Conservation (phyloP, 2,797 vertebrate genomes). For the Microtus obscurus region DNA sequence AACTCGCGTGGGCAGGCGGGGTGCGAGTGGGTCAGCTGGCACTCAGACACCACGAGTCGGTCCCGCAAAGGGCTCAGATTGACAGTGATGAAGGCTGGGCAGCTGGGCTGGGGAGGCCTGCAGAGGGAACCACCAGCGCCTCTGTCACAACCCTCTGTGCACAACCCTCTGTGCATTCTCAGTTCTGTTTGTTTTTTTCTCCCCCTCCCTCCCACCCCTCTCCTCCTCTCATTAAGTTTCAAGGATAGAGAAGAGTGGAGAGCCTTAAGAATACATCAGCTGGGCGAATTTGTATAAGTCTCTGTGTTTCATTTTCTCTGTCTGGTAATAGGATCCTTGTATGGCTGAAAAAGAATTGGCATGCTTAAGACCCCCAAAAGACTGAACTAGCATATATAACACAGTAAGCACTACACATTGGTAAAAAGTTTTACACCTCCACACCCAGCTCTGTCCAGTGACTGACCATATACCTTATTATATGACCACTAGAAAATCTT, state of each 20-base stretch:
- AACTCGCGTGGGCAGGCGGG: slow-evolving; percentile 80
- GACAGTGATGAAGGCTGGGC: slow-evolving; percentile 82
- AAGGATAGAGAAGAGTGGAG: not conserved
- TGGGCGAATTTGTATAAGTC: not conserved
- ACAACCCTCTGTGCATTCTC: not conserved
- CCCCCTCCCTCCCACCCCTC: not conserved
- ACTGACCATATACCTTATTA: not conserved
- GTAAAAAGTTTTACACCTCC: not conserved
- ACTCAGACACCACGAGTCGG: slow-evolving; percentile 82
- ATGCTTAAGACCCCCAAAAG: not conserved
- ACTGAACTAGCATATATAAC: not conserved
- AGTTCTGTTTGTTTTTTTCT: not conserved
- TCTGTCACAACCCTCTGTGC: too few relatives aligned
- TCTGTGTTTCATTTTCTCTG: slow-evolving; percentile 43
- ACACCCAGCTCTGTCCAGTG: not conserved
- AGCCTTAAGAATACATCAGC: not conserved
- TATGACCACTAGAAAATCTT: not conserved
- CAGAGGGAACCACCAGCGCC: slow-evolving; percentile 6
- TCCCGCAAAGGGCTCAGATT: slow-evolving; percentile 81
- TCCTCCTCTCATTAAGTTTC: not conserved
- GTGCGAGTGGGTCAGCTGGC: slow-evolving; percentile 83
- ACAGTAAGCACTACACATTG: not conserved
- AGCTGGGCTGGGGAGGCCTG: slow-evolving; percentile 79
- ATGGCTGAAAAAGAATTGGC: not conserved
- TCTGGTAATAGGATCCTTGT: not conserved